Percentiles rank a stretch among this genome's conserved stretches.
phyloP scores from a whole-genome alignment of 2,888 invertebrate genomes.

The Trichopria drosophilae region DNA sequence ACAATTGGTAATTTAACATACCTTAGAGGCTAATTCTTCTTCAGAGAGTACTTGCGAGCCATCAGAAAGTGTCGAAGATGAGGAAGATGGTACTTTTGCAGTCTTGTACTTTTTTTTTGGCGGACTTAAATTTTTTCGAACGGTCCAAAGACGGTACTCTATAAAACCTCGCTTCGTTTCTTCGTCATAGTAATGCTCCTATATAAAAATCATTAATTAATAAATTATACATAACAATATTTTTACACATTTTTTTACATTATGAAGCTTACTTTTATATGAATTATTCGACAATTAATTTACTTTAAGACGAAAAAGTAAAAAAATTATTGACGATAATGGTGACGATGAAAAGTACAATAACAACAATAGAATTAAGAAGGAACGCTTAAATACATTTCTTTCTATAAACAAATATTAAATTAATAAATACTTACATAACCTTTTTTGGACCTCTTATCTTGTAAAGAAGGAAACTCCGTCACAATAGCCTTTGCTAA shows the following conservation, averaged over 20 bases:
- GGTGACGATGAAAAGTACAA: too few relatives aligned
- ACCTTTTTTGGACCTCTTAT: constrained; percentile 11
- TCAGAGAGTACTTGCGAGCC: constrained; percentile 1
- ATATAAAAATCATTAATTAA: too few relatives aligned
- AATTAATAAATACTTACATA: constrained; percentile 21
- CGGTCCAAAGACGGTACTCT: constrained; percentile 22
- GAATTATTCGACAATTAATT: too few relatives aligned
- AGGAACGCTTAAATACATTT: too few relatives aligned
- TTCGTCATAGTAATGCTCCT: constrained; percentile 28
- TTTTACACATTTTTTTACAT: too few relatives aligned
- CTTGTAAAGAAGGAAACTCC: constrained; percentile 24
- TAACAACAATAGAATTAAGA: too few relatives aligned
- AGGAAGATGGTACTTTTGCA: too few relatives aligned
- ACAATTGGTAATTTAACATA: neutral
- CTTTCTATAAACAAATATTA: neutral
- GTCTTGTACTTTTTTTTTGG: constrained; percentile 20
- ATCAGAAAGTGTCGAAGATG: too few relatives aligned
- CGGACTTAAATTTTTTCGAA: constrained; percentile 15
- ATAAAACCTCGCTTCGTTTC: constrained; percentile 21
- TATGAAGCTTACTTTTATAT: too few relatives aligned
- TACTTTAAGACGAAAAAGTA: too few relatives aligned
- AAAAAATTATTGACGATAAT: too few relatives aligned
- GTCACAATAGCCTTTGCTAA: constrained; percentile 26
- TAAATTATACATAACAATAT: too few relatives aligned
- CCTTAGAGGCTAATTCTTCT: constrained; percentile 12